Evolutionary conservation across 2,888 invertebrate species (phyloP), one percentile per base, ranked within the genome.

Genomic region (Machimus rusticus): DNA sequence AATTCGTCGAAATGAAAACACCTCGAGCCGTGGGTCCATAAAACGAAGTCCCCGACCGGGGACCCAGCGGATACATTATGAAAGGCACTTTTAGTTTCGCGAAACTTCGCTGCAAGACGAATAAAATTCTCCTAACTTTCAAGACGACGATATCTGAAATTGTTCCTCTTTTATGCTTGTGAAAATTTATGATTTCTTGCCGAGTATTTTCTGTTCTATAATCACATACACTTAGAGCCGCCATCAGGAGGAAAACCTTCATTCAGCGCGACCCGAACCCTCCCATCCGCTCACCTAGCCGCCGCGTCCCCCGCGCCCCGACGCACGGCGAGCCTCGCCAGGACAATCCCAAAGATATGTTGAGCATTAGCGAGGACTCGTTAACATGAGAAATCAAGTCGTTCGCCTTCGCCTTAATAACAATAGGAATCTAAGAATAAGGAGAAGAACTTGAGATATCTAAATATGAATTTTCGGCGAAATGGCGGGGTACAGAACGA

Each of bases 371-470:
- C 85, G 85, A 74, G 43, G 85, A 85, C 74, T 85, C 85, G 85
- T 85, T 85, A 85, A 85, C 85, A 85, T 85, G 85, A 85, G 85
- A 85, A 85, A 85, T 85, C 85, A 85, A 85, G 85, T 85, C 74
- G 85, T 85, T 85, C 85, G 85, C 85, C 85, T 85, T 74, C 51
- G 74, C 74, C 31, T 85, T 85, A 85, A 85, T 85, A 85, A 85
- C 85, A 85, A 85, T 85, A 74, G 85, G 74, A 85, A 85, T 85
- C 85, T 85, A 85, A 85, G 85, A 85, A 85, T 85, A 85, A 85
- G 85, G 74, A 85, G 74, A 74, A 66, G 66, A 84, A 85, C 74
- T 74, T 85, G 85, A 85, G 85, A 85, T 85, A 85, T 85, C 85
- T 85, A 85, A 85, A 85, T 85, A 85, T 85, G 85, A 85, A 85